Base-by-base conservation (phyloP, 2,888 invertebrate species). In the Synanthedon vespiformis region DNA sequence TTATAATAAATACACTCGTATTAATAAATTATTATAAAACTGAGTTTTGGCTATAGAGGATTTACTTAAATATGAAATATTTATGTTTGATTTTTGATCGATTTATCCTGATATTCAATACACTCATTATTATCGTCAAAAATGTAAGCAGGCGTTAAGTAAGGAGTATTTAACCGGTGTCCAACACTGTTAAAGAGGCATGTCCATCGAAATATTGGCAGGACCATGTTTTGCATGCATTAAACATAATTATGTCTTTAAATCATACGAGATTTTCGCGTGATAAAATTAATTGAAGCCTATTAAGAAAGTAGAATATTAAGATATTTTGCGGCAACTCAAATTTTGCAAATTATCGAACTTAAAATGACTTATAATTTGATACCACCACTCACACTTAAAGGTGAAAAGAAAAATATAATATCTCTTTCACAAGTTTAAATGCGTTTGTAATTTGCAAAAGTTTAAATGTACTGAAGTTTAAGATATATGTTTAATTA, bases 101-200 rank as follows among this genome's bases (percentile, higher is more conserved):
- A 34, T 34, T 34, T 34, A 2, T 10, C 10, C 34, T 34, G 8
- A 34, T 10, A 34, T 34, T 34, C 2, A 34, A 34, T 6, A 34
- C 27, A 34, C 27, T 34, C 10, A 34, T 57, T 60, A 65, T 64
- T 56, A 59, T 65, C 64, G 63, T 65, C 66, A 64, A 65, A 61
- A 63, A 68, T 69, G 62, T 62, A 73, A 73, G 74, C 65, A 73
- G 65, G 70, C 63, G 71, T 60, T 56, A 74, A 72, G 70, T 68
- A 34, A 67, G 59, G 57, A 53, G 58, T 60, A 53, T 51, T 65
- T 48, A 16, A 48, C 18, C 1, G 14, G 18, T 16, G 48, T 49
- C 50, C 52, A 52, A 54, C 40, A 52, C 50, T 27, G 18, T 49
- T 44, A 48, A 50, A 49, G 49, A 61, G 61, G 48, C 12, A 16